Base-by-base conservation (phyloP, 2,888 invertebrate species). In the Cetonia aurata region DNA sequence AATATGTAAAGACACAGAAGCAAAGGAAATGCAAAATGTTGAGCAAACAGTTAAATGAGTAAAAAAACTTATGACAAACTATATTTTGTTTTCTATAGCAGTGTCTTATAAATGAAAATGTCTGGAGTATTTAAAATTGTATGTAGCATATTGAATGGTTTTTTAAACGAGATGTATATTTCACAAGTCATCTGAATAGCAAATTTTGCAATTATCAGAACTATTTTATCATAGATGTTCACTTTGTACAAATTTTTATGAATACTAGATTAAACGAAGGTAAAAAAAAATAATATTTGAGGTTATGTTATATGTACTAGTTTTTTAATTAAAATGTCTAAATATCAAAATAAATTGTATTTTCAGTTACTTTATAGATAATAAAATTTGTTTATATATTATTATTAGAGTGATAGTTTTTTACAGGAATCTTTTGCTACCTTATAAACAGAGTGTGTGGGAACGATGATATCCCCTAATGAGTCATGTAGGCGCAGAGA, bases 191-290 rank as follows among this genome's bases (percentile, higher is more conserved):
- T 60, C 60, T 62, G 44, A 57, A 69, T 69, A 62, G 69, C 15
- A 60, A 62, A 62, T 62, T 17, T 37, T 60, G 52, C 52, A 17
- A 52, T 62, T 52, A 15, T 62, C 52, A 41, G 41, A 62, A 69
- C 60, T 69, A 69, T 69, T 69, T 69, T 69, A 60, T 53, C 62
- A 60, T 62, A 55, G 53, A 69, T 62, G 69, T 69, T 69, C 69
- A 60, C 50, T 69, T 69, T 69, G 69, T 69, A 69, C 69, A 69
- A 69, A 69, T 69, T 69, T 60, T 69, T 69, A 69, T 69, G 69
- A 62, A 69, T 62, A 69, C 52, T 69, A 69, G 69, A 50, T 33
- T 60, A 69, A 60, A 69, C 19, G 48, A 60, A 59, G 42, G 8
- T 37, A 10, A 37, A 37, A 25, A 3, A 59, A 59, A 46, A 25